Percentiles rank a stretch among this genome's conserved stretches.
phyloP scores from a whole-genome alignment of 2,113 vertebrate genomes.

The Sylvilagus bachmani region DNA sequence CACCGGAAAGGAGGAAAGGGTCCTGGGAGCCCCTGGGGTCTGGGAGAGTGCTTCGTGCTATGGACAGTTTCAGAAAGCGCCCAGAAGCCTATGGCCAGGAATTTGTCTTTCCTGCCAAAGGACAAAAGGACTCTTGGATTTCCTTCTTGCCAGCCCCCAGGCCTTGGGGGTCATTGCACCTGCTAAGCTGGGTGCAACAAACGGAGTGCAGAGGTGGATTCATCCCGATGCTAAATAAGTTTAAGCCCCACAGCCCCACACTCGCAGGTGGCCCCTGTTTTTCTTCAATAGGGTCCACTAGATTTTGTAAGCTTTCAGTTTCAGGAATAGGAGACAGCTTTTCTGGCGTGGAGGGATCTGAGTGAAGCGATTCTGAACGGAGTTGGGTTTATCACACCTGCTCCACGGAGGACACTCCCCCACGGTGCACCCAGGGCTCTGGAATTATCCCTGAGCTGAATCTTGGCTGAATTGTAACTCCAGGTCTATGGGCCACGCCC shows the following conservation, averaged over 20 bases:
- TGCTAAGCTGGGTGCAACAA: neutral
- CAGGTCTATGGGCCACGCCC: conserved; percentile 47
- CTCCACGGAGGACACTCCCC: neutral
- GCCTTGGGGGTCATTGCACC: neutral
- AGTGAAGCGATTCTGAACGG: neutral
- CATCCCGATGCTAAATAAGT: neutral
- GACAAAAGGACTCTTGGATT: conserved; percentile 33
- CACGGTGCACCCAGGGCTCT: neutral
- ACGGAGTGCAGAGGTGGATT: neutral
- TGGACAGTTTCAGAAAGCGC: neutral
- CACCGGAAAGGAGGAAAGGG: neutral
- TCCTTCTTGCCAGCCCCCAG: neutral
- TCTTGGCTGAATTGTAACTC: neutral
- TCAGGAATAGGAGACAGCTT: neutral
- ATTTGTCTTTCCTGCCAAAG: neutral
- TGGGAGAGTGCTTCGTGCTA: neutral
- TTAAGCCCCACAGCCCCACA: neutral
- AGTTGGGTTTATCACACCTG: neutral
- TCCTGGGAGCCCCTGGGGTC: neutral
- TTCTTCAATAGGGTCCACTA: neutral
- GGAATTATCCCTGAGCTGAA: neutral
- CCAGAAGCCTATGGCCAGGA: neutral
- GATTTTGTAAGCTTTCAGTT: neutral
- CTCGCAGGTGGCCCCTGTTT: neutral
- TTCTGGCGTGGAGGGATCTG: neutral